phyloP scores from a whole-genome alignment of 2,888 invertebrate genomes.

The Leucophora obtusa region DNA sequence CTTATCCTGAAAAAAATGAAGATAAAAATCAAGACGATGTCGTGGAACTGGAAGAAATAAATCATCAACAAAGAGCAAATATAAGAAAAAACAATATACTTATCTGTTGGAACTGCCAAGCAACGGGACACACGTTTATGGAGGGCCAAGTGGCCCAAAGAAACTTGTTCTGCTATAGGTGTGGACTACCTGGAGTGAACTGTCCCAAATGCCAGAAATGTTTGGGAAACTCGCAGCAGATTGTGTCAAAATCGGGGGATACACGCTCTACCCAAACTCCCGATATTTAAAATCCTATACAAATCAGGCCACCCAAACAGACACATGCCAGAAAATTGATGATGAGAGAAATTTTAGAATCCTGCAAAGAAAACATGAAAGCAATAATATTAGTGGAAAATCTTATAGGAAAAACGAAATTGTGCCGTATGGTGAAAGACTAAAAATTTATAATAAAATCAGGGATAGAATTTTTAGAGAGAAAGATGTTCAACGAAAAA shows the following conservation, averaged over 20 bases:
- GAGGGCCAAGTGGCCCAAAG: background rate
- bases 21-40: too few relatives aligned
- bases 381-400: background rate
- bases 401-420: background rate
- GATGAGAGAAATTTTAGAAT: background rate
- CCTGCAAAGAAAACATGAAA: background rate
- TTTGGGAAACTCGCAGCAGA: background rate
- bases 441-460: constrained; percentile 14
- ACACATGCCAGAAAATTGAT: background rate
- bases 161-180: constrained; percentile 8
- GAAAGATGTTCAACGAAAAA: background rate
- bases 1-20: background rate
- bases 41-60: too few relatives aligned
- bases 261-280: constrained; percentile 24
- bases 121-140: background rate
- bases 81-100: too few relatives aligned
- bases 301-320: background rate
- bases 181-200: background rate
- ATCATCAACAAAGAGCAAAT: too few relatives aligned
- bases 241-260: constrained; percentile 6
- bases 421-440: background rate
- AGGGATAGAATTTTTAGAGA: background rate
- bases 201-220: constrained; percentile 7
- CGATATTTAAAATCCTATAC: background rate
- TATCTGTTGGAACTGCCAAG: constrained; percentile 5